These are phyloP conservation scores for Conus ventricosus DNA, from an alignment of 1,140 invertebrate species.

Conservation along the genomic window DNA sequence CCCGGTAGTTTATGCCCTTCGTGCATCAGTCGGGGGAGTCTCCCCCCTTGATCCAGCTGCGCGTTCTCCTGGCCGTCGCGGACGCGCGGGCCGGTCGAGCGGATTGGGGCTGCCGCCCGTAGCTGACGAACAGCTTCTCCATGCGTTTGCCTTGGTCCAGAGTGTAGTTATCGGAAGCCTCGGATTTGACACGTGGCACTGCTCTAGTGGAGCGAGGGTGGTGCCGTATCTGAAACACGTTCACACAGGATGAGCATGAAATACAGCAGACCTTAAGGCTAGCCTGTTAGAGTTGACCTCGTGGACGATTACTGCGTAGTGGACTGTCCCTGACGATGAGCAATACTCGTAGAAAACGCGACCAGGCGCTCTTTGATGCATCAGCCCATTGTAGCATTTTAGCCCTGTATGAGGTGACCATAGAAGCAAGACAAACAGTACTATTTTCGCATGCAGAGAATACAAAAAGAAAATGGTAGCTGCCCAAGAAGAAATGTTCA, in stretches of 20 bases:
- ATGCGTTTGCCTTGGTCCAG: slow-evolving; percentile 64
- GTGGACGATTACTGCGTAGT: too few species aligned
- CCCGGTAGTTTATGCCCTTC: slow-evolving; percentile 53
- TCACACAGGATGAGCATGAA: neutral
- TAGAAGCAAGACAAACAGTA: too few species aligned
- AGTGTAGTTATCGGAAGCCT: slow-evolving; percentile 62
- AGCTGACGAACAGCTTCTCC: slow-evolving; percentile 59
- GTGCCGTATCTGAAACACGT: slow-evolving; percentile 54
- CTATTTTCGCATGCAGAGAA: too few species aligned
- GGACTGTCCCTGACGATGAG: too few species aligned
- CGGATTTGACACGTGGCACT: slow-evolving; percentile 67
- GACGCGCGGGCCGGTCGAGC: slow-evolving; percentile 61
- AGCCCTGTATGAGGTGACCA: too few species aligned
- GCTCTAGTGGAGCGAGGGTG: slow-evolving; percentile 53
- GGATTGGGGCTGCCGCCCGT: slow-evolving; percentile 55
- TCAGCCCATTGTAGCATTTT: too few species aligned
- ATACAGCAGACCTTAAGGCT: neutral
- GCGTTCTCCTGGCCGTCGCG: slow-evolving; percentile 65
- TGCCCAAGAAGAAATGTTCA: too few species aligned
- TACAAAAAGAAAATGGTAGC: too few species aligned
- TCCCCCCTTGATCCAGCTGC: slow-evolving; percentile 63
- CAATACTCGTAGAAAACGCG: too few species aligned
- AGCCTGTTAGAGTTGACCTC: too few species aligned
- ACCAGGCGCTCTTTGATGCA: too few species aligned
- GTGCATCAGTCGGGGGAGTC: slow-evolving; percentile 67